Percentiles rank a stretch among this genome's conserved stretches.
phyloP scores from a whole-genome alignment of 53 echinoderm and acorn worm genomes.

The Holothuria scabra region DNA sequence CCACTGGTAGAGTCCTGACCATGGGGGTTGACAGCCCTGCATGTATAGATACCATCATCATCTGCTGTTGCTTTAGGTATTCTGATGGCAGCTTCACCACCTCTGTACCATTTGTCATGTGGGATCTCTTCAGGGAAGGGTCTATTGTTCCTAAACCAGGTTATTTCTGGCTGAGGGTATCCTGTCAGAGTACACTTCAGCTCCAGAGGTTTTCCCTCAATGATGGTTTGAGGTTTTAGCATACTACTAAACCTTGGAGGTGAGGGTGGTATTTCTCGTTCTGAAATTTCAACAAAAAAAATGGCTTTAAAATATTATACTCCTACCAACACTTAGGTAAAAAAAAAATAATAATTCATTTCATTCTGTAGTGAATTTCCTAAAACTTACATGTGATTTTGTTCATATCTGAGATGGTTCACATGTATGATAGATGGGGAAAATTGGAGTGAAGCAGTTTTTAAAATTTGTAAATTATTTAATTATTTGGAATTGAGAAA shows the following conservation, averaged over 20 bases:
- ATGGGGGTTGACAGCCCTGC: constrained; percentile 66
- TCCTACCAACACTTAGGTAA: too few species aligned
- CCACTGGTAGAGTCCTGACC: constrained; percentile 71
- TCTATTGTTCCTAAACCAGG: constrained; percentile 71
- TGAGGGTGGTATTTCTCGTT: constrained; percentile 23
- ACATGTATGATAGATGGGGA: too few species aligned
- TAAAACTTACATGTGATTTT: too few species aligned
- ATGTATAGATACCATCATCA: constrained; percentile 74
- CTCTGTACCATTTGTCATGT: constrained; percentile 56
- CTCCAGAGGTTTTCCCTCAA: constrained; percentile 48
- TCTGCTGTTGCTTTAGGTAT: constrained; percentile 48
- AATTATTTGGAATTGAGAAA: too few species aligned
- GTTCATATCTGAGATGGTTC: too few species aligned
- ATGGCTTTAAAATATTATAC: not conserved
- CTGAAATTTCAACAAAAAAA: not conserved
- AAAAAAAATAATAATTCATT: too few species aligned
- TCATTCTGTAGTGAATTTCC: too few species aligned
- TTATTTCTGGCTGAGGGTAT: constrained; percentile 57
- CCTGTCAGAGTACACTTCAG: constrained; percentile 60
- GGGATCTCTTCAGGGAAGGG: constrained; percentile 62
- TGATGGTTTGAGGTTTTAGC: constrained; percentile 37
- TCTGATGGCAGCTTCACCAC: constrained; percentile 66
- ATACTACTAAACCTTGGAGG: constrained; percentile 36
- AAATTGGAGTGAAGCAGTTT: too few species aligned
- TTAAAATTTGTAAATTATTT: too few species aligned